phyloP scores from a whole-genome alignment of 2,797 vertebrate species.

The Peromyscus melanophrys region DNA sequence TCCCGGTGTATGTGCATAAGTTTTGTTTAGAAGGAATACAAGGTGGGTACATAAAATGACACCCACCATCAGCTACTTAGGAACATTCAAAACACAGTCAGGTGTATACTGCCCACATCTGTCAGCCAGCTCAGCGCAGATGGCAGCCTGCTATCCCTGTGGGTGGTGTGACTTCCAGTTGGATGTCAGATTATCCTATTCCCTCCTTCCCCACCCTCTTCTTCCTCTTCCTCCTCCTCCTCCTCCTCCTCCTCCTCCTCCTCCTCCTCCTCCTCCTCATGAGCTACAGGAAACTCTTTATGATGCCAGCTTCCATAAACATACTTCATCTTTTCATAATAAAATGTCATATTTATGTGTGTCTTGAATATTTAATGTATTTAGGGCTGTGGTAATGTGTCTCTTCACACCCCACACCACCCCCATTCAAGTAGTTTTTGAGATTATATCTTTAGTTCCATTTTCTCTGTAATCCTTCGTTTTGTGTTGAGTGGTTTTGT shows the following conservation, averaged over 20 bases:
- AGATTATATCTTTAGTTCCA: too few relatives aligned
- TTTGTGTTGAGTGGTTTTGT: neutral
- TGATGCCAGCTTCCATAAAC: too few relatives aligned
- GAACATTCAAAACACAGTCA: neutral
- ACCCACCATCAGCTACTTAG: neutral
- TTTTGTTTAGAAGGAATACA: conserved; percentile 26
- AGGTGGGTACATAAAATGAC: neutral
- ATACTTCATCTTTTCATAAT: neutral
- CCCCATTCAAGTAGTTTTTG: neutral
- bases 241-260: too few relatives aligned
- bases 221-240: too few relatives aligned
- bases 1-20: neutral
- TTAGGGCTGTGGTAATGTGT: neutral
- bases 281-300: neutral
- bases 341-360: neutral
- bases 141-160: neutral
- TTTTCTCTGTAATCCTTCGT: neutral
- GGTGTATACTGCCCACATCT: neutral
- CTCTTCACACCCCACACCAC: too few relatives aligned
- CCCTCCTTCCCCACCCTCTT: neutral
- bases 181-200: neutral
- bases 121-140: neutral
- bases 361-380: neutral
- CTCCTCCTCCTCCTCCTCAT: too few relatives aligned
- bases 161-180: neutral